Evolutionary conservation across 92 coral and sea anemone species (phyloP).

Genomic region (Umimayanthus kanabou): DNA sequence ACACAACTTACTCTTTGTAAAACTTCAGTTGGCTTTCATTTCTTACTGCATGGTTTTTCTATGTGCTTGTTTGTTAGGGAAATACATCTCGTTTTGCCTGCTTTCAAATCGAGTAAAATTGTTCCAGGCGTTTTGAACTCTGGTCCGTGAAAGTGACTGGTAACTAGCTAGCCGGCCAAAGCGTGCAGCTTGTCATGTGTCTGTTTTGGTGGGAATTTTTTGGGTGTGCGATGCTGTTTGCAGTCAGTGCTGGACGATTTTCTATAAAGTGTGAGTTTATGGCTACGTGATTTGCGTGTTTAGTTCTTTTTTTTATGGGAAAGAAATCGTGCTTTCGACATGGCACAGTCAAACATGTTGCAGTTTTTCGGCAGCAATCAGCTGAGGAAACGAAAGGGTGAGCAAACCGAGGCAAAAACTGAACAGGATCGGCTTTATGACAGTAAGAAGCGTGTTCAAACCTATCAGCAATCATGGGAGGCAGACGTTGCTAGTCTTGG

Average conservation of each 20-base stretch:
- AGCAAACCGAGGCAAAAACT: constrained; percentile 20
- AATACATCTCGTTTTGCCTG: constrained; percentile 1
- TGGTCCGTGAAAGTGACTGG: constrained; percentile 19
- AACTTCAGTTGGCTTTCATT: constrained; percentile 19
- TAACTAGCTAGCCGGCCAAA: not conserved
- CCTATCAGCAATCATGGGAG: not conserved
- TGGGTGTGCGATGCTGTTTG: constrained; percentile 1
- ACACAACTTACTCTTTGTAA: constrained; percentile 2
- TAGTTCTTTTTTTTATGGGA: constrained; percentile 10
- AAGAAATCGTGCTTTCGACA: constrained; percentile 18
- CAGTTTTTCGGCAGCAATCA: constrained; percentile 27
- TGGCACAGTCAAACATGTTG: constrained; percentile 29
- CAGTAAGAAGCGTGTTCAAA: not conserved
- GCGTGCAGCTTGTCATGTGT: constrained; percentile 2
- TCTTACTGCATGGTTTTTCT: constrained; percentile 22
- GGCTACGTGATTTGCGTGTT: not conserved
- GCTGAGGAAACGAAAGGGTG: constrained; percentile 18
- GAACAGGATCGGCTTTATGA: constrained; percentile 18
- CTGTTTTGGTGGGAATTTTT: constrained; percentile 8
- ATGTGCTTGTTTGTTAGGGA: constrained; percentile 20
- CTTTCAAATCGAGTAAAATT: constrained; percentile 23
- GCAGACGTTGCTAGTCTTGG: not conserved
- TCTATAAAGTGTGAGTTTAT: constrained; percentile 12
- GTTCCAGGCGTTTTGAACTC: constrained; percentile 21
- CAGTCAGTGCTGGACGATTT: constrained; percentile 1